Conservation (phyloP, 2,888 invertebrate genomes). For the Mythimna ferrago region DNA sequence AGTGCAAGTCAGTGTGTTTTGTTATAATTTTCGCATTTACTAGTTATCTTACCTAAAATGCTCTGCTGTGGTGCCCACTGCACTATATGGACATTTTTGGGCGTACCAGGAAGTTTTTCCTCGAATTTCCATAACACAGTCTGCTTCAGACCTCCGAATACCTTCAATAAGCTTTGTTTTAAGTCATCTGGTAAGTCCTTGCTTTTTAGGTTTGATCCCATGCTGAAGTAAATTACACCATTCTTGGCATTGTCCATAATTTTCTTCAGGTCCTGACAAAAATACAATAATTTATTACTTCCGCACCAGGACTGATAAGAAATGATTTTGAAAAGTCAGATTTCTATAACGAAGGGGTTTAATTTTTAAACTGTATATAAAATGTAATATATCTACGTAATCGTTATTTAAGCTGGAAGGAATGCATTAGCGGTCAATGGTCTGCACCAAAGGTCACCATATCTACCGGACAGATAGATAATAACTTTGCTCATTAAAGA, state of each 20-base stretch:
- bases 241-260: slow-evolving; percentile 78
- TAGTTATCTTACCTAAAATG: slow-evolving; percentile 70
- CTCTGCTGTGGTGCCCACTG: slow-evolving; percentile 79
- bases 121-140: slow-evolving; percentile 84
- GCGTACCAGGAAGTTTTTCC: slow-evolving; percentile 64
- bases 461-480: neutral
- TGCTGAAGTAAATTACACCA: slow-evolving; percentile 85
- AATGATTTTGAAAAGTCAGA: neutral
- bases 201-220: slow-evolving; percentile 82
- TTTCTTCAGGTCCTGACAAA: slow-evolving; percentile 74
- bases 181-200: slow-evolving; percentile 74
- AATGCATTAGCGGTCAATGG: no score
- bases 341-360: neutral
- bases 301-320: neutral
- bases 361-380: neutral
- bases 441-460: no score
- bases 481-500: neutral
- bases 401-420: no score
- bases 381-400: no score
- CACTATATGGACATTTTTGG: slow-evolving; percentile 73
- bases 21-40: neutral
- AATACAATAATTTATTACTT: neutral
- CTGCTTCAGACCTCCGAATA: slow-evolving; percentile 81
- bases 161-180: slow-evolving; percentile 71
- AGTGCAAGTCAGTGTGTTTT: no score